Percentiles rank a stretch among this genome's conserved stretches.
Evolutionary conservation across 37 sponge, comb jelly and placozoan species (phyloP).

Genomic region (Hexactinellida sp.): DNA sequence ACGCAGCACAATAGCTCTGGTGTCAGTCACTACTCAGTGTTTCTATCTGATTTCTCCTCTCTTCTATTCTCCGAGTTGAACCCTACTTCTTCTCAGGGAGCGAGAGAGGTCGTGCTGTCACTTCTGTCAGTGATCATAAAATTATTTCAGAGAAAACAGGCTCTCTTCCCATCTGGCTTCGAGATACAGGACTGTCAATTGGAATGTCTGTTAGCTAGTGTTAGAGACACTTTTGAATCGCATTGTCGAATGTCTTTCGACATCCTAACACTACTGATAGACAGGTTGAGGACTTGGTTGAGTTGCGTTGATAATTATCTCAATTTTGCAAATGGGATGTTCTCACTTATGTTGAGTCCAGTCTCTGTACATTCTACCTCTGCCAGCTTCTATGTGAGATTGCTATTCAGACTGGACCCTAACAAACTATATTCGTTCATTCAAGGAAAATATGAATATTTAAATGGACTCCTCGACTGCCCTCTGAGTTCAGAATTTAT

Average conservation of each 20-base stretch:
- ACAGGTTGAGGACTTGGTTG: background rate
- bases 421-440: background rate
- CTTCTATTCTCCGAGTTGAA: background rate
- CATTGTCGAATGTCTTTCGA: background rate
- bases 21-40: background rate
- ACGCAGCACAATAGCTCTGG: background rate
- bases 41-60: background rate
- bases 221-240: background rate
- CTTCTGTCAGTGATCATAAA: background rate
- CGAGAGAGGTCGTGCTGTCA: background rate
- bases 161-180: background rate
- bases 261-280: background rate
- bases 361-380: conserved; percentile 15
- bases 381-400: background rate
- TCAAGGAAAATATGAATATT: background rate
- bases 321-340: background rate
- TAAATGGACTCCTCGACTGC: background rate
- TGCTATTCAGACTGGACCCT: background rate
- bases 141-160: background rate
- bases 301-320: background rate
- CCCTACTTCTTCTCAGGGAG: background rate
- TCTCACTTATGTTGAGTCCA: background rate
- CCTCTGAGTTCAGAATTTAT: background rate
- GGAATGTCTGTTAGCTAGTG: background rate
- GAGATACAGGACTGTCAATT: background rate